Percentiles rank a stretch among this genome's conserved stretches.
phyloP scores from a whole-genome alignment of 2,113 vertebrate genomes.

The Pelodiscus sinensis region DNA sequence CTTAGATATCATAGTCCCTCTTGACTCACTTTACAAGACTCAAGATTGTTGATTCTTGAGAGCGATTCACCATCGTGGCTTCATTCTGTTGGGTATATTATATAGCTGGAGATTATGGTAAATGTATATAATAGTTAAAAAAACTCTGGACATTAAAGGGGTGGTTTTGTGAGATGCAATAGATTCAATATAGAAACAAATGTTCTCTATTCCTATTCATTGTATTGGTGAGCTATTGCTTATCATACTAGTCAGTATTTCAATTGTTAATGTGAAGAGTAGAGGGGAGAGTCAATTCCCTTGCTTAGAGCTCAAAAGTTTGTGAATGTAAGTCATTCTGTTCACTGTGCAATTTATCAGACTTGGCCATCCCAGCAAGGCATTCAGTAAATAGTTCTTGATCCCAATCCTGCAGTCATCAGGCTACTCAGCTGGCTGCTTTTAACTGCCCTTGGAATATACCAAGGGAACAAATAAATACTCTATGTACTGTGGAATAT shows the following conservation, averaged over 20 bases:
- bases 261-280: background rate
- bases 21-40: background rate
- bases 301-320: background rate
- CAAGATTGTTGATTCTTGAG: accelerated
- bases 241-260: background rate
- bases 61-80: background rate
- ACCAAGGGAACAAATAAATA: background rate
- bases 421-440: background rate
- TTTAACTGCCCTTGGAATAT: background rate
- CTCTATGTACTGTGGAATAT: background rate
- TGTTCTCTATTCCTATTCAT: background rate
- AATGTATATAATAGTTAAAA: background rate
- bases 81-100: background rate
- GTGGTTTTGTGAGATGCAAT: background rate
- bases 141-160: background rate
- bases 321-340: background rate
- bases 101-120: background rate
- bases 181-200: background rate
- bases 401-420: background rate
- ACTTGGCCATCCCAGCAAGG: background rate
- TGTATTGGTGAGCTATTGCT: background rate
- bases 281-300: background rate
- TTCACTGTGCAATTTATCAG: background rate
- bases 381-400: background rate
- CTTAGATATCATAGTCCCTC: background rate